Base-by-base conservation (phyloP, 2,888 invertebrate species). In the Acronicta leporina region DNA sequence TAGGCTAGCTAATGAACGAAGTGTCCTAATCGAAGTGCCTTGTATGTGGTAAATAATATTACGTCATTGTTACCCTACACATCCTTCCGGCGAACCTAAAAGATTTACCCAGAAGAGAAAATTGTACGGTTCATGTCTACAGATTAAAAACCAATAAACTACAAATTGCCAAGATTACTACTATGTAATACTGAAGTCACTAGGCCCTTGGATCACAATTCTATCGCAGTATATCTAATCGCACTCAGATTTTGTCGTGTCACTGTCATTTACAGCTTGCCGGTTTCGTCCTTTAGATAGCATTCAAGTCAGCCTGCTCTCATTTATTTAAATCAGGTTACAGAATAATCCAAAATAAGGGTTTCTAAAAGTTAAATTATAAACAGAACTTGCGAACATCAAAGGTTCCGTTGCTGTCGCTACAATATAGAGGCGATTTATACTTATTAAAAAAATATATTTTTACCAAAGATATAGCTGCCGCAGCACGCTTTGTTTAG, bases 391-490 rank as follows among this genome's bases (percentile, higher is more conserved):
- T 52, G 46, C 1, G 27, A 35, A 42, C 45, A 43, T 43, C 47
- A 42, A 27, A 35, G 20, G 20, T 45, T 40, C 49, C 20, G 40
- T 41, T 13, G 54, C 44, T 43, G 45, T 14, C 38, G 42, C 9
- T 35, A 9, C 14, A 42, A 11, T n/a, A 13, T 20, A 38, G 30
- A 42, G 45, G 40, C 14, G 15, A 50, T 38, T 48, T 20, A 47
- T 44, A 53, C 30, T 20, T 35, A 13, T 45, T n/a, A 45, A 42
- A 42, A 27, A 30, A n/a, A n/a, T n/a, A n/a, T 0, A 7, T 63
- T 47, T 69, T 76, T 70, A 79, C 78, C 78, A 79, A 79, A 79
- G 78, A 79, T 71, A 61, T 53, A 62, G 55, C n/a, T n/a, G n/a
- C n/a, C n/a, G 54, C 68, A 56, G 48, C 68, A 55, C 33, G 49